Conservation (phyloP, 2,797 vertebrate species). For the Siniperca undulata region DNA sequence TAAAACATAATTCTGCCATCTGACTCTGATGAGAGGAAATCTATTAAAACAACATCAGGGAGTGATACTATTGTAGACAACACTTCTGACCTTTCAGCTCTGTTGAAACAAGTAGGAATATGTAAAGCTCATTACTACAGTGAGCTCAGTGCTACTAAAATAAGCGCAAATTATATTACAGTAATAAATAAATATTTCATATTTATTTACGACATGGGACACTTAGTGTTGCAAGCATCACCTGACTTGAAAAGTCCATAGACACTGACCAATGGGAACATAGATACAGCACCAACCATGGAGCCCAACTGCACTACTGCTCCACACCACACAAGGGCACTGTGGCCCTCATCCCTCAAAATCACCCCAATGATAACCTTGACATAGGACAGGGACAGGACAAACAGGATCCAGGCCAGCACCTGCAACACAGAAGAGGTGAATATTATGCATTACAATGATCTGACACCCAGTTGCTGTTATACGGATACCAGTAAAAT, state of each 20-base stretch:
- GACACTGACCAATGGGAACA: slow-evolving; percentile 88
- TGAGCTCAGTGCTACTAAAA: slow-evolving; percentile 39
- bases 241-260: slow-evolving; percentile 86
- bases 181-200: no score
- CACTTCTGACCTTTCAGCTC: slow-evolving; percentile 17
- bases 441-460: not conserved
- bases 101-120: slow-evolving; percentile 33
- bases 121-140: slow-evolving; percentile 33
- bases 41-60: not conserved
- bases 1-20: slow-evolving; percentile 8
- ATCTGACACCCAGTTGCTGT: not conserved
- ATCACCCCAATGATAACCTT: slow-evolving; percentile 90
- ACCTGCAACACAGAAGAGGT: slow-evolving; percentile 78
- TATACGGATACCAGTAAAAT: not conserved
- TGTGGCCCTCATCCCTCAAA: slow-evolving; percentile 88
- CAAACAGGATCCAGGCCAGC: slow-evolving; percentile 86
- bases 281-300: slow-evolving; percentile 86
- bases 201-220: slow-evolving; percentile 64
- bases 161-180: slow-evolving; percentile 26
- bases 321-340: slow-evolving; percentile 91
- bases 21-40: not conserved
- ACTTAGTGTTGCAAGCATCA: slow-evolving; percentile 86
- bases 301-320: slow-evolving; percentile 90
- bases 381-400: slow-evolving; percentile 87
- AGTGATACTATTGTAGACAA: slow-evolving; percentile 7